Evolutionary conservation across 2,113 vertebrate genomes (phyloP), one percentile per base, ranked within the genome.

Genomic region (Alligator sinensis): DNA sequence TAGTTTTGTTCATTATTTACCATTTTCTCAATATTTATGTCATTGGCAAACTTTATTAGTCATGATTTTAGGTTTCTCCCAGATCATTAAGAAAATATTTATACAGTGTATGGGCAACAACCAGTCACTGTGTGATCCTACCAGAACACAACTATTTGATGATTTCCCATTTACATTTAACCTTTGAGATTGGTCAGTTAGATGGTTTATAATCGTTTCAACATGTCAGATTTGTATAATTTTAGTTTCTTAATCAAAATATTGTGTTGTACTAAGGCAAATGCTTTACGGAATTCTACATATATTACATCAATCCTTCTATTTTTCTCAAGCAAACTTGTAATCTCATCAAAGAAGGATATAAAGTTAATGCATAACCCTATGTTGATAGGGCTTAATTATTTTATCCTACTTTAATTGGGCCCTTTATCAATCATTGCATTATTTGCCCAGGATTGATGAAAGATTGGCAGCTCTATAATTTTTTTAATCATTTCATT

Each of bases 1-100:
- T n/a, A 86, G 16, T 61, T 89, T 84, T 91, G 38, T 93, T 77
- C 27, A 18, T 64, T 95, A 63, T 77, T 92, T 89, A 66, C 91
- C 93, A 87, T 30, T 27, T 8, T 38, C 7, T 1, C 25, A 55
- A 0, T 0, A 8, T 55, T 89, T 79, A 30, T 57, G 16, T 60
- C 24, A 27, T 90, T 6, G 81, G 5, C 75, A 87, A 80, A 81
- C 30, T 9, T 34, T n/a, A 90, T 57, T 4, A 59, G 16, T 30
- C 64, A 5, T 12, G 83, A 18, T 62, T 13, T 63, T 47, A 47
- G 47, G 47, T 85, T 91, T 85, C 60, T 91, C 55, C n/a, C 55
- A n/a, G 47, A 27, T 19, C 79, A 63, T 91, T 66, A 4, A 68
- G 77, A 70, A 87, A 89, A 80, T 3, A 12, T 47, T 47, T 17